Percentiles rank a stretch among this genome's conserved stretches.
phyloP scores from a whole-genome alignment of 2,113 vertebrate genomes.

The Takifugu bimaculatus region DNA sequence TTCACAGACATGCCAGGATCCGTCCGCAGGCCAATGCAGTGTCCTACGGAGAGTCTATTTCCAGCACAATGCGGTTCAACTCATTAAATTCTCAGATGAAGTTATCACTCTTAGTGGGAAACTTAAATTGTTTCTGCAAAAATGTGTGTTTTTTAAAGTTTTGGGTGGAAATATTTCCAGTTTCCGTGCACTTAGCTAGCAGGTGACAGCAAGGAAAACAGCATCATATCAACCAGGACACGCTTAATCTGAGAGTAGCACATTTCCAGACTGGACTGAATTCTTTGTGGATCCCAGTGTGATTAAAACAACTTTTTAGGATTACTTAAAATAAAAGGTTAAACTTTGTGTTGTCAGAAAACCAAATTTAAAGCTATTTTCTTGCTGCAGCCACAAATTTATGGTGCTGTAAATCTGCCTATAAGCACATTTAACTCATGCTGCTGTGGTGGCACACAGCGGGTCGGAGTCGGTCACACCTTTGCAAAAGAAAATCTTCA shows the following conservation, averaged over 20 bases:
- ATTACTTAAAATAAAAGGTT: not conserved
- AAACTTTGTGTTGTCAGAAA: slow-evolving; percentile 9
- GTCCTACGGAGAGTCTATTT: slow-evolving; percentile 68
- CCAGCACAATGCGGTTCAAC: slow-evolving; percentile 67
- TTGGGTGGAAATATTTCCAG: slow-evolving; percentile 30
- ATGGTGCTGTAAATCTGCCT: slow-evolving; percentile 13
- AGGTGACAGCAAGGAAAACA: slow-evolving; percentile 2
- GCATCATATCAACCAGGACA: not conserved
- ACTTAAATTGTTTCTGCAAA: slow-evolving; percentile 39
- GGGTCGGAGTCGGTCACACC: slow-evolving; percentile 25
- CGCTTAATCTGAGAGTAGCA: slow-evolving; percentile 2
- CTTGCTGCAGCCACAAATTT: slow-evolving; percentile 18
- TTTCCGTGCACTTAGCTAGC: slow-evolving; percentile 15
- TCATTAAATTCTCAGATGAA: slow-evolving; percentile 70
- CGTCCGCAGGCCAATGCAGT: slow-evolving; percentile 68
- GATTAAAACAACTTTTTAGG: no score
- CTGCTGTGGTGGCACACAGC: not conserved
- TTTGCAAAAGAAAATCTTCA: slow-evolving; percentile 31
- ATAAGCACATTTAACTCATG: not conserved
- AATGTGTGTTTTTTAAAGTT: slow-evolving; percentile 26
- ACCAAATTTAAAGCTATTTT: slow-evolving; percentile 12
- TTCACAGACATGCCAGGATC: slow-evolving; percentile 68
- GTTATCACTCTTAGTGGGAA: slow-evolving; percentile 51
- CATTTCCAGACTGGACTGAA: slow-evolving; percentile 1
- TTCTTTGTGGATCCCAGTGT: not conserved